A percentile compares a stretch with the other conserved stretches of the same genome.
Evolutionary conservation across 2,113 vertebrate species (phyloP).

Genomic region (Mesembrinibis cayennensis): DNA sequence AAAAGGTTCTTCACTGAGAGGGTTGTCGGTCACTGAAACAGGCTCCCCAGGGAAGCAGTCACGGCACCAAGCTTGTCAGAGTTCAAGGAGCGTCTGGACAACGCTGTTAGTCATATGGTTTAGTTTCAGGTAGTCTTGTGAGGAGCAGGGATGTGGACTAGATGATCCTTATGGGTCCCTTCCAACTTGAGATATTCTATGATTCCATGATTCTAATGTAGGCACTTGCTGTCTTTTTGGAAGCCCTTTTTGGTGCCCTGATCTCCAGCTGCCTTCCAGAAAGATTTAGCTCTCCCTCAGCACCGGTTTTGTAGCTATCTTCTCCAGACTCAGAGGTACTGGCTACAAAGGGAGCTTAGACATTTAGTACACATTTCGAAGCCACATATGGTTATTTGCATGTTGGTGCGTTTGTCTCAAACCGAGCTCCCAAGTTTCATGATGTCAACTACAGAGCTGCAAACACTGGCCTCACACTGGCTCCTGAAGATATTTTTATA

Average conservation of each 20-base stretch:
- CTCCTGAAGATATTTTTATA: background rate
- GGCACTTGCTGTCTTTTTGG: background rate
- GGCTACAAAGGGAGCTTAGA: background rate
- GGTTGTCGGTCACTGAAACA: background rate
- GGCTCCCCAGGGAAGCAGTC: background rate
- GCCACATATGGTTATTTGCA: background rate
- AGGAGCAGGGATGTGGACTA: background rate
- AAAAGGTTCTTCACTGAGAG: background rate
- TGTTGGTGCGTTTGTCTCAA: background rate
- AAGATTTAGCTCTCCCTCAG: background rate
- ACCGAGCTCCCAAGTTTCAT: fast-evolving
- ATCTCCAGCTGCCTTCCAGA: background rate
- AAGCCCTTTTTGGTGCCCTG: background rate
- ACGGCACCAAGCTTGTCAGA: background rate
- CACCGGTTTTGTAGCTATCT: background rate
- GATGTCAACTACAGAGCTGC: background rate
- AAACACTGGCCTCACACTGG: background rate
- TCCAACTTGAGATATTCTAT: background rate
- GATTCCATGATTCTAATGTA: background rate
- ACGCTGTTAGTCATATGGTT: background rate
- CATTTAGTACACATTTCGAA: background rate
- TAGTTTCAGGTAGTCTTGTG: background rate
- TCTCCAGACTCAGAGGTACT: background rate
- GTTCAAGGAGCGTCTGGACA: background rate
- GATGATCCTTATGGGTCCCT: background rate